A percentile compares a stretch with the other conserved stretches of the same genome.
Conservation (phyloP, 2,113 vertebrate species). For the Gobio gobio region DNA sequence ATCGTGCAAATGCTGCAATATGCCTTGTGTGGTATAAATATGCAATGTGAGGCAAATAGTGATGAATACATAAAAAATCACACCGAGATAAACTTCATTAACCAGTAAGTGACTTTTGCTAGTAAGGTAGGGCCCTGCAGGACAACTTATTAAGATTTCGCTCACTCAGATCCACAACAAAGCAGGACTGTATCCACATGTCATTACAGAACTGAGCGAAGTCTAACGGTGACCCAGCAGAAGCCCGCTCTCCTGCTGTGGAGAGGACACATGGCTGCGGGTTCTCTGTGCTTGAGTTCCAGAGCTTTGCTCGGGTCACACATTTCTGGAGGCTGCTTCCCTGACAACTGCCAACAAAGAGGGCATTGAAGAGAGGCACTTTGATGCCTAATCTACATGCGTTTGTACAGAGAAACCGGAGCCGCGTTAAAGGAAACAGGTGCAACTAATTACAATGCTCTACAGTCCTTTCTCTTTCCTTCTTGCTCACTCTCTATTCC, state of each 20-base stretch:
- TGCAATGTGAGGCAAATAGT: background rate
- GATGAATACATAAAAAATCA: background rate
- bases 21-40: background rate
- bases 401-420: conserved; percentile 79
- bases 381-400: conserved; percentile 82
- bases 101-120: background rate
- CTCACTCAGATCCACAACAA: background rate
- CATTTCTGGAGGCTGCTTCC: conserved; percentile 71
- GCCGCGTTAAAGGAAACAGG: conserved; percentile 80
- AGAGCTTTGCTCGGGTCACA: conserved; percentile 70
- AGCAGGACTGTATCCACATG: conserved; percentile 26
- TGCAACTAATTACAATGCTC: conserved; percentile 81
- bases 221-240: conserved; percentile 49
- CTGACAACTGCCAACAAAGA: conserved; percentile 80
- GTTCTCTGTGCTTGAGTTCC: conserved; percentile 59
- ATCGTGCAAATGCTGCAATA: conserved; percentile 6
- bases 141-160: conserved; percentile 1
- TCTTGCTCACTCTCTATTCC: conserved; percentile 55
- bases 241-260: conserved; percentile 16
- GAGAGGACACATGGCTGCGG: conserved; percentile 9
- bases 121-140: background rate
- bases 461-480: conserved; percentile 65
- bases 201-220: conserved; percentile 26
- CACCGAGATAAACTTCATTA: background rate
- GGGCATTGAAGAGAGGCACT: conserved; percentile 76